Conservation (phyloP, 2,888 invertebrate species). For the Agrotis segetum region DNA sequence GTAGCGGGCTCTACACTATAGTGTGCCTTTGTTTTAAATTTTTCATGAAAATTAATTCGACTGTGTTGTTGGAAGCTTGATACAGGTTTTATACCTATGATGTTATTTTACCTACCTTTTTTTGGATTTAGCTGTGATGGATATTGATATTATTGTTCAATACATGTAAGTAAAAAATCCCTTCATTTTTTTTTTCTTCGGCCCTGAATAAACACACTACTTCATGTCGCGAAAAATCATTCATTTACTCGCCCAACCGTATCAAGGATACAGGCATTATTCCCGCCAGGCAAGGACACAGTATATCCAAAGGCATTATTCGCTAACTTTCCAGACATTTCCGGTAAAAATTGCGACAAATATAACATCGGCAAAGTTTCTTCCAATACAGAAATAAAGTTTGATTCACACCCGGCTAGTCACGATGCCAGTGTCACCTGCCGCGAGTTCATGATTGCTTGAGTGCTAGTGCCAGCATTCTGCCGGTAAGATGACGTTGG, state of each 20-base stretch:
- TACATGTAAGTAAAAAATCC: too few relatives aligned
- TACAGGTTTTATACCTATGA: background rate
- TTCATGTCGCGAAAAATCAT: background rate
- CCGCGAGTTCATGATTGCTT: conserved; percentile 1
- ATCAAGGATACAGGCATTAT: background rate
- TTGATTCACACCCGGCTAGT: conserved; percentile 34
- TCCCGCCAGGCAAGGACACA: background rate
- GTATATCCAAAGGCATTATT: conserved; percentile 7
- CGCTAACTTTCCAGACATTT: conserved; percentile 13
- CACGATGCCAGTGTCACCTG: conserved; percentile 28
- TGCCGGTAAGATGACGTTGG: conserved; percentile 12
- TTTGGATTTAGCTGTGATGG: too few relatives aligned
- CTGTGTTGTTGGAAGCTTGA: conserved; percentile 16
- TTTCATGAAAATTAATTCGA: conserved; percentile 24
- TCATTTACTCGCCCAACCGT: background rate
- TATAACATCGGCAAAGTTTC: conserved; percentile 5
- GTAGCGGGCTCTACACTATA: conserved; percentile 36
- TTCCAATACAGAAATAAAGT: conserved; percentile 33
- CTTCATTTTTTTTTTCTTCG: background rate
- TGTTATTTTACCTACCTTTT: background rate
- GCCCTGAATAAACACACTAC: background rate
- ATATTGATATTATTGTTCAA: background rate
- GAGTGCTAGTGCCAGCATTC: background rate
- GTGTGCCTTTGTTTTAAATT: conserved; percentile 33
- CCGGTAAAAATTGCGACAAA: conserved; percentile 1